phyloP scores from a whole-genome alignment of 2,797 vertebrate species.

The Carapus acus region DNA sequence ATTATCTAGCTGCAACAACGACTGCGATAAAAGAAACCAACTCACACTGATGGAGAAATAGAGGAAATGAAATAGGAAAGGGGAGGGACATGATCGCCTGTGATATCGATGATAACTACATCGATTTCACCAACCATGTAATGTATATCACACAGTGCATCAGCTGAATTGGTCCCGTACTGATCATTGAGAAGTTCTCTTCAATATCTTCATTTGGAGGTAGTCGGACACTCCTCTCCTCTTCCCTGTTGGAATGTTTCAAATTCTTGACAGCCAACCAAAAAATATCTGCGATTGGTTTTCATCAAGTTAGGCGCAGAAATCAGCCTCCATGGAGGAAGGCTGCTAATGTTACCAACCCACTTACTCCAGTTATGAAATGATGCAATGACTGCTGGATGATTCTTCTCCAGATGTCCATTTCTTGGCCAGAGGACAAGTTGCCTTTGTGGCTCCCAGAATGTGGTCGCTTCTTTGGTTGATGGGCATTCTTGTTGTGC shows the following conservation, averaged over 20 bases:
- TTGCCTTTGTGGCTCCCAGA: constrained; percentile 6
- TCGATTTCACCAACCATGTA: too few species aligned
- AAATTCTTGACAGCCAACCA: constrained; percentile 58
- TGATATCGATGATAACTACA: too few species aligned
- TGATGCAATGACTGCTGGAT: too few species aligned
- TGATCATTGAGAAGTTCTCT: constrained; percentile 36
- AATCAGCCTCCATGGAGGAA: constrained; percentile 43
- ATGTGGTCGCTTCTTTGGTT: not conserved
- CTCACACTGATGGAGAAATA: too few species aligned
- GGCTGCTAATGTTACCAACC: not conserved
- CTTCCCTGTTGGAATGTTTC: constrained; percentile 13
- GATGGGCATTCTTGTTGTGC: not conserved
- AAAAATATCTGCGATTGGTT: constrained; percentile 54
- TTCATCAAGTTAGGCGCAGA: constrained; percentile 51
- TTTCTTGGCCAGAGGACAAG: constrained; percentile 11
- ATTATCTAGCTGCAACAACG: too few species aligned
- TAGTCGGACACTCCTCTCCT: not conserved
- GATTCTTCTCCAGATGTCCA: too few species aligned
- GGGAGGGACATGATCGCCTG: too few species aligned
- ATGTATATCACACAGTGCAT: not conserved
- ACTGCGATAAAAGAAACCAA: too few species aligned
- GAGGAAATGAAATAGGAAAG: too few species aligned
- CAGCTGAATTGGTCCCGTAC: constrained; percentile 9
- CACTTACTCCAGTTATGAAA: not conserved
- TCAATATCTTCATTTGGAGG: constrained; percentile 22